Evolutionary conservation across 2,888 invertebrate species (phyloP).

Genomic region (Lymantria monacha): DNA sequence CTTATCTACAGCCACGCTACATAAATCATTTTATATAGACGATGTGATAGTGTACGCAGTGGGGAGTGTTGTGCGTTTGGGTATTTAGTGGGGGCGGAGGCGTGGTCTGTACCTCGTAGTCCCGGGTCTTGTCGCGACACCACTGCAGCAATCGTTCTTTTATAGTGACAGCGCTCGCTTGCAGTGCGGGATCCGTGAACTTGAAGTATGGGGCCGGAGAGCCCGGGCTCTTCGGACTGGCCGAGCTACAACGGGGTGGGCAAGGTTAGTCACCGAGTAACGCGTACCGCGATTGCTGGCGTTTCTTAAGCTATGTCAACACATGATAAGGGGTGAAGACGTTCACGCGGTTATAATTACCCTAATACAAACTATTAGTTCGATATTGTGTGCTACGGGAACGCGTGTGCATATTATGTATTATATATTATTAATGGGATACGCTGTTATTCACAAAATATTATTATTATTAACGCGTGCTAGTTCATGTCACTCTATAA

Average conservation of each 20-base stretch:
- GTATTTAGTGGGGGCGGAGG: conserved; percentile 28
- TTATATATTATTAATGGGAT: conserved; percentile 35
- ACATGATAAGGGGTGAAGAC: conserved; percentile 3
- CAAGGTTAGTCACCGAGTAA: conserved; percentile 62
- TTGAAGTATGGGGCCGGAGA: conserved; percentile 90
- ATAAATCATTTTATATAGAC: neutral
- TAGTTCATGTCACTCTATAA: conserved; percentile 32
- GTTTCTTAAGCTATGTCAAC: neutral
- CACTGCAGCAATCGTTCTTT: conserved; percentile 98
- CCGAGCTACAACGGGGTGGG: conserved; percentile 85
- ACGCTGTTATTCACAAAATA: conserved; percentile 54
- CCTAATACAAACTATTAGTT: conserved; percentile 40
- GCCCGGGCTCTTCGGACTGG: conserved; percentile 84
- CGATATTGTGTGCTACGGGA: conserved; percentile 44
- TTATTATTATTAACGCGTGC: conserved; percentile 30
- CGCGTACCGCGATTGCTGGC: conserved; percentile 7
- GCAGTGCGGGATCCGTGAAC: conserved; percentile 95
- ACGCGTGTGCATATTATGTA: conserved; percentile 38
- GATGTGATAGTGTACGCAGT: conserved; percentile 29
- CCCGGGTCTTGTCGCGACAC: conserved; percentile 98
- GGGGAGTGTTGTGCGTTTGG: conserved; percentile 30
- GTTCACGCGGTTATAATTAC: conserved; percentile 34
- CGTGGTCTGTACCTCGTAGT: conserved; percentile 92
- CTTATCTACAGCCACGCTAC: neutral
- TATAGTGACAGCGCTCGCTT: conserved; percentile 95